These are phyloP conservation scores for Callipepla californica DNA, from an alignment of 2,113 vertebrate species.

Conservation along the genomic window DNA sequence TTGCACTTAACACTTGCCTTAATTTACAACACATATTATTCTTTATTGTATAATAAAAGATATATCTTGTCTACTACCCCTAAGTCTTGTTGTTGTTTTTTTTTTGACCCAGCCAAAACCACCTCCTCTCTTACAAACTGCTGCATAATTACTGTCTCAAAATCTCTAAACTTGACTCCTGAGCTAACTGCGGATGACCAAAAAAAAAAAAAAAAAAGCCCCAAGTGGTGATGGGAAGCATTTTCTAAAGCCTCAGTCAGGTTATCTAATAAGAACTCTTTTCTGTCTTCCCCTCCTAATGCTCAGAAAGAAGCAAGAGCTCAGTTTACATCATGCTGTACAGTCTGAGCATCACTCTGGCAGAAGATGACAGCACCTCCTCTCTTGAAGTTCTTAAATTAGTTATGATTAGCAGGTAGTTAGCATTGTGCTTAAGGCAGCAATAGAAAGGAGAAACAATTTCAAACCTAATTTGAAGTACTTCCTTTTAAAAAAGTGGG, in stretches of 20 bases:
- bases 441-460: background rate
- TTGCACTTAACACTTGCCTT: constrained; percentile 60
- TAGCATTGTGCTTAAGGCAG: background rate
- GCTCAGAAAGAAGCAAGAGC: background rate
- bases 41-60: constrained; percentile 69
- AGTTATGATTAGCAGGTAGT: background rate
- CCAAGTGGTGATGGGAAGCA: background rate
- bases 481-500: background rate
- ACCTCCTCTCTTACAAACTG: background rate
- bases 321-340: background rate
- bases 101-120: background rate
- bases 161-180: background rate
- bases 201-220: background rate
- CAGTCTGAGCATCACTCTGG: background rate
- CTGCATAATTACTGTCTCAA: background rate
- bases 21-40: constrained; percentile 51
- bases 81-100: background rate
- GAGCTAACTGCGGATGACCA: background rate
- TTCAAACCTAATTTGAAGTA: background rate
- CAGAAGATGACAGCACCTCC: background rate
- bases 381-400: background rate
- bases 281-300: background rate
- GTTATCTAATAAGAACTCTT: background rate
- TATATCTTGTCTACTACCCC: constrained; percentile 14
- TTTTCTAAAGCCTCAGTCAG: background rate